phyloP scores from a whole-genome alignment of 2,888 invertebrate species.

The Cordilura impudica region DNA sequence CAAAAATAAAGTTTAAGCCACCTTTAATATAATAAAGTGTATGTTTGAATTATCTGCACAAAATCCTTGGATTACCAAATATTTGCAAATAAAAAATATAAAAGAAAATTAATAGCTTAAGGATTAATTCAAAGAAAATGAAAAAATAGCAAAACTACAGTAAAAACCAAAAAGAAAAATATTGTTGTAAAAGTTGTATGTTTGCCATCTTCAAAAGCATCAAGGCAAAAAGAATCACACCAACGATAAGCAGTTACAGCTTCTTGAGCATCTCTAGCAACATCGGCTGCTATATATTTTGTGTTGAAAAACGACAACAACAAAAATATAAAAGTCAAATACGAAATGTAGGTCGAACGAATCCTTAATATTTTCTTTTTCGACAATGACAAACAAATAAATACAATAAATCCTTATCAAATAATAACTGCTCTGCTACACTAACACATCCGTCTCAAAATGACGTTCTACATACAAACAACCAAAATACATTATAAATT shows the following conservation, averaged over 20 bases:
- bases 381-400: background rate
- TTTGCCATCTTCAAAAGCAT: background rate
- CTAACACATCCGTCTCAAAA: background rate
- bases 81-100: background rate
- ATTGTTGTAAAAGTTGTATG: background rate
- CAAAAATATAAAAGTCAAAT: background rate
- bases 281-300: background rate
- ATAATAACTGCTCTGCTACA: background rate
- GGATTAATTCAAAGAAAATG: background rate
- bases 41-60: background rate
- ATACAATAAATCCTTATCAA: background rate
- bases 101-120: background rate
- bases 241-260: background rate
- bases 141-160: background rate
- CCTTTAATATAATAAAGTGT: background rate
- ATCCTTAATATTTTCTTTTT: slow-evolving; percentile 28
- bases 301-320: background rate
- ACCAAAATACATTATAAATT: background rate
- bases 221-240: background rate
- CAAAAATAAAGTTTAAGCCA: background rate
- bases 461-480: background rate
- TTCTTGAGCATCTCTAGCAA: background rate
- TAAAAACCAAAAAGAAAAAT: background rate
- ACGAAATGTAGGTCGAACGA: slow-evolving; percentile 61
- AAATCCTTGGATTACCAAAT: background rate